phyloP scores from a whole-genome alignment of 2,113 vertebrate genomes.

The Arothron firmamentum region DNA sequence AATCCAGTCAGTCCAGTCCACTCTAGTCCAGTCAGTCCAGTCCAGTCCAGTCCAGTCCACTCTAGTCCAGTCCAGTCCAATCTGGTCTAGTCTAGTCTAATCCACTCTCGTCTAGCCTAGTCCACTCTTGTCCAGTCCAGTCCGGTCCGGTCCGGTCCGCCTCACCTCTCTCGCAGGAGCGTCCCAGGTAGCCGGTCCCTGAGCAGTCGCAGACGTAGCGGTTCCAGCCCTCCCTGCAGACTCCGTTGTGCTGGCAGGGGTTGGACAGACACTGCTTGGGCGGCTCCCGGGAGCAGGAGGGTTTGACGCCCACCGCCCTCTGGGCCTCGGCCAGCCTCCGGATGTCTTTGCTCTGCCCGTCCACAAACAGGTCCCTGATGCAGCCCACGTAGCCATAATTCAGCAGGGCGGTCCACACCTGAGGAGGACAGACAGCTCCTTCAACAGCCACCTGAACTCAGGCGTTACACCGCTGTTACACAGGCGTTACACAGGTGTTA shows the following conservation, averaged over 20 bases:
- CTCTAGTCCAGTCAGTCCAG: background rate
- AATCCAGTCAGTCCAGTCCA: too few relatives aligned
- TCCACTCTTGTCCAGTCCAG: background rate
- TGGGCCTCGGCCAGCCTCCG: slow-evolving; percentile 94
- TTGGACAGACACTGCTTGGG: slow-evolving; percentile 98
- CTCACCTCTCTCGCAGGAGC: slow-evolving; percentile 94
- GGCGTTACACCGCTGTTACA: too few relatives aligned
- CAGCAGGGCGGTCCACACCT: slow-evolving; percentile 97
- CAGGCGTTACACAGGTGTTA: background rate
- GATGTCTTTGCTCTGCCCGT: slow-evolving; percentile 98
- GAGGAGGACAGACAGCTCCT: slow-evolving; percentile 48
- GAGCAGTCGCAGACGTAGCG: slow-evolving; percentile 98
- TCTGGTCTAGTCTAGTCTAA: too few relatives aligned
- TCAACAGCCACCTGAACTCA: too few relatives aligned
- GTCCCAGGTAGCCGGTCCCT: slow-evolving; percentile 93
- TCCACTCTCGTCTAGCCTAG: too few relatives aligned
- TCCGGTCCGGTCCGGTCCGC: background rate
- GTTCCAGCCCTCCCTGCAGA: slow-evolving; percentile 98
- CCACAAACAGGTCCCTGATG: slow-evolving; percentile 95
- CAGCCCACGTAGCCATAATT: slow-evolving; percentile 99
- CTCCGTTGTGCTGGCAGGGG: slow-evolving; percentile 95
- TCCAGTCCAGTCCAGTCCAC: too few relatives aligned
- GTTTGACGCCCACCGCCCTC: slow-evolving; percentile 94
- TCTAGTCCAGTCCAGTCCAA: too few relatives aligned
- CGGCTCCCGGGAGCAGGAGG: slow-evolving; percentile 91